Percentiles rank a stretch among this genome's conserved stretches.
Evolutionary conservation across 2,113 vertebrate species (phyloP).

Genomic region (Equus przewalskii): DNA sequence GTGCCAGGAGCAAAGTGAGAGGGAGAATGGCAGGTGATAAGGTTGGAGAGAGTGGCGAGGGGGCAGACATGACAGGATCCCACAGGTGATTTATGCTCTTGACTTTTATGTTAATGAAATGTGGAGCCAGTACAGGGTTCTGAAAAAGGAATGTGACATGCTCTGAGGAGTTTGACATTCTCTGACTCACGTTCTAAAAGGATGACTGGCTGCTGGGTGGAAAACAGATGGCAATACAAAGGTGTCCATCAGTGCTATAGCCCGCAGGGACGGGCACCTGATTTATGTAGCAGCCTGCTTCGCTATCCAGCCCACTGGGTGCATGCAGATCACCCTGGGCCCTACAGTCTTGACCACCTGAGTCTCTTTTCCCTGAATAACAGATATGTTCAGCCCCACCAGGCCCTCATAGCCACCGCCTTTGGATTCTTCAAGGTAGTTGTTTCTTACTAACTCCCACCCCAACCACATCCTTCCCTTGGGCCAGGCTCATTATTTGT

Average conservation of each 20-base stretch:
- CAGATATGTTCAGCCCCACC: background rate
- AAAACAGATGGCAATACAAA: background rate
- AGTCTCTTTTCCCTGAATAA: background rate
- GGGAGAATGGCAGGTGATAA: background rate
- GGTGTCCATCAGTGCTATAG: background rate
- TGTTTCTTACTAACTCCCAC: background rate
- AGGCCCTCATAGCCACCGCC: background rate
- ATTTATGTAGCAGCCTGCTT: background rate
- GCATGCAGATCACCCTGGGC: accelerated
- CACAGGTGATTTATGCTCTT: background rate
- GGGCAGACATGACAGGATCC: background rate
- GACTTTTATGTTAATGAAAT: background rate
- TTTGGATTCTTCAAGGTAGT: background rate
- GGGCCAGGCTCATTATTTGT: background rate
- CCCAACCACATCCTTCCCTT: background rate
- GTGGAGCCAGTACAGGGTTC: background rate
- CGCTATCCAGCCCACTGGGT: accelerated
- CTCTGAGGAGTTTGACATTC: background rate
- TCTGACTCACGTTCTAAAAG: background rate
- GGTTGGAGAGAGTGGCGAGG: background rate
- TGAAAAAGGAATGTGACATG: background rate
- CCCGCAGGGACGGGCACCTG: background rate
- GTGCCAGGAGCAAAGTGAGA: background rate
- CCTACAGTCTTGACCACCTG: no score
- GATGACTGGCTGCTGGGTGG: background rate